Conservation (phyloP, 1,140 invertebrate genomes). For the Radopholus similis region DNA sequence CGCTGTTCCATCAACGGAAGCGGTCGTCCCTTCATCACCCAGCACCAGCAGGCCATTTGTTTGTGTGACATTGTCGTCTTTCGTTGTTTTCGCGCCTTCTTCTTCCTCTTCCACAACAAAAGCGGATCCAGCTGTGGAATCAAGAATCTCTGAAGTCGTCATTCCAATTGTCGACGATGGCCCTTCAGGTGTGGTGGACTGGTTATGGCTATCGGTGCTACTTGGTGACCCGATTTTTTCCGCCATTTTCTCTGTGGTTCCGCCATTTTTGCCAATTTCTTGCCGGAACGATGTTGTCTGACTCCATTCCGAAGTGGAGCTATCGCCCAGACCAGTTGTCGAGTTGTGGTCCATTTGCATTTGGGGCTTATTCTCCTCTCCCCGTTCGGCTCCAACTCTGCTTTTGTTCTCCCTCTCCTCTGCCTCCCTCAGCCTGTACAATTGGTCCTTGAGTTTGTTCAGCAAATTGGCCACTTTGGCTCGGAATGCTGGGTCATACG, state of each 20-base stretch:
- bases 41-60: neutral
- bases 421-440: neutral
- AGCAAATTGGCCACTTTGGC: conserved; percentile 16
- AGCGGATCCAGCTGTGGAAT: too few species aligned
- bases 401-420: neutral
- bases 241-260: neutral
- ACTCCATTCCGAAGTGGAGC: too few species aligned
- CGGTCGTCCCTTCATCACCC: neutral
- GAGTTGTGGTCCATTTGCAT: neutral
- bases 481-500: neutral
- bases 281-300: too few species aligned
- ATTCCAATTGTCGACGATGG: too few species aligned
- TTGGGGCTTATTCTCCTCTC: neutral
- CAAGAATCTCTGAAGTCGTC: too few species aligned
- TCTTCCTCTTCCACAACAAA: neutral
- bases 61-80: neutral
- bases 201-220: too few species aligned
- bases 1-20: neutral
- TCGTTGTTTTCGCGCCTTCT: neutral
- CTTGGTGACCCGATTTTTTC: neutral
- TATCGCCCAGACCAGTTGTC: too few species aligned
- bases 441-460: conserved; percentile 15
- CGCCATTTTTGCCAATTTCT: neutral
- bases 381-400: conserved; percentile 1
- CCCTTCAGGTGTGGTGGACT: too few species aligned